A percentile compares a stretch with the other conserved stretches of the same genome.
Evolutionary conservation across 2,113 vertebrate species (phyloP).

Genomic region (Archocentrus centrarchus): DNA sequence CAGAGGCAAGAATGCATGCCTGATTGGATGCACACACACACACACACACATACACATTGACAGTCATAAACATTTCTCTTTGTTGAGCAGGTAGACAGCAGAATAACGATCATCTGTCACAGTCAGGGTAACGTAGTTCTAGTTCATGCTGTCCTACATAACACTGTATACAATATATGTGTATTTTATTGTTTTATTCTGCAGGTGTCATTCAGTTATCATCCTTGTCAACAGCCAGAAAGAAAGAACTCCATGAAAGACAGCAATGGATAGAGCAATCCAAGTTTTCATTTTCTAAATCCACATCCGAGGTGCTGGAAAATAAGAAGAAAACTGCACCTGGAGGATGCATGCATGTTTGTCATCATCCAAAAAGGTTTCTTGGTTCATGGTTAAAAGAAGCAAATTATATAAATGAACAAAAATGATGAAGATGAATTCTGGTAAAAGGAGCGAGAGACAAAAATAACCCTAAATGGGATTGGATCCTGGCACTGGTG

Average conservation of each 20-base stretch:
- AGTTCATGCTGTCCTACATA: constrained; percentile 32
- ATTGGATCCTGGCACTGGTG: background rate
- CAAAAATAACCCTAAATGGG: background rate
- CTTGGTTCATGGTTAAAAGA: background rate
- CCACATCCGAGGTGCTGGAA: background rate
- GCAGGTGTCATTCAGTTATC: constrained; percentile 21
- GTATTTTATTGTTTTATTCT: constrained; percentile 26
- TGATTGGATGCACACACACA: constrained; percentile 28
- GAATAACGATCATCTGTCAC: constrained; percentile 59
- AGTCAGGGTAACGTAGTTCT: constrained; percentile 38
- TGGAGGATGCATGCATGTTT: background rate
- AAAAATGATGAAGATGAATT: background rate
- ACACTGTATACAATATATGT: constrained; percentile 10
- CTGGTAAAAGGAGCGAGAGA: background rate
- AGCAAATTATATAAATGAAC: background rate
- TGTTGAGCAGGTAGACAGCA: constrained; percentile 51
- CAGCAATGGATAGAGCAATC: constrained; percentile 21
- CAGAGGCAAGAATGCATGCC: constrained; percentile 28
- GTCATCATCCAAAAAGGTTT: background rate
- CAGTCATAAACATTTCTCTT: constrained; percentile 56
- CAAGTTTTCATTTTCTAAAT: background rate
- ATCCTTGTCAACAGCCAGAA: constrained; percentile 9
- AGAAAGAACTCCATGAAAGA: constrained; percentile 1
- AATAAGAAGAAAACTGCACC: background rate
- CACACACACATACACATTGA: constrained; percentile 15